phyloP scores from a whole-genome alignment of 2,797 vertebrate species.

The Passerculus sandwichensis region DNA sequence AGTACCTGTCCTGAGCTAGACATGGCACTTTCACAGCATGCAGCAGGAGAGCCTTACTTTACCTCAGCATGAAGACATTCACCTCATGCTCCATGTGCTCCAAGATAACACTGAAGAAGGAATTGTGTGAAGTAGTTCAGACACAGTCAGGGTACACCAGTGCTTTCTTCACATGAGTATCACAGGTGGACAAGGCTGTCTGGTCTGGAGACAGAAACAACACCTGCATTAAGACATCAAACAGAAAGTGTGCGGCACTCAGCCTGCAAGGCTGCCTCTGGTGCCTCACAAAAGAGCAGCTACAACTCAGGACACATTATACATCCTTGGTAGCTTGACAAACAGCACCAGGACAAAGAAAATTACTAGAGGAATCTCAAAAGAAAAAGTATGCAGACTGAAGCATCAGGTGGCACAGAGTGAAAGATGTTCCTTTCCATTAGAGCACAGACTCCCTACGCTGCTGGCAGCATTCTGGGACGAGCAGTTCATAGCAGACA shows the following conservation, averaged over 20 bases:
- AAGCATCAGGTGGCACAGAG: background rate
- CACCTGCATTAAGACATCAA: background rate
- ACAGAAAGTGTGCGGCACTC: background rate
- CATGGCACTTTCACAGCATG: fast-evolving
- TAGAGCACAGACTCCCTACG: background rate
- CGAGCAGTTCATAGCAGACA: background rate
- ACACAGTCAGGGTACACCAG: background rate
- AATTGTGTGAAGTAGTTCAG: background rate
- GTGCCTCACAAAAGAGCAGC: background rate
- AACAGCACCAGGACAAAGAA: background rate
- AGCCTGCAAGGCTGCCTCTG: background rate
- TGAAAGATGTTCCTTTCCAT: background rate
- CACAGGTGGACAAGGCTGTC: background rate
- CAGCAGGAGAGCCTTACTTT: background rate
- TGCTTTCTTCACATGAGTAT: background rate
- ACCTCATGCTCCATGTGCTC: background rate
- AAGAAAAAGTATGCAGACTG: background rate
- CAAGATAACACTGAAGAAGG: background rate
- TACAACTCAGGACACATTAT: background rate
- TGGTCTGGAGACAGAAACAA: background rate
- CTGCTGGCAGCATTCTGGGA: background rate
- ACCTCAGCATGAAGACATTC: background rate
- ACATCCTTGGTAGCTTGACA: background rate
- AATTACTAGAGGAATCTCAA: background rate
- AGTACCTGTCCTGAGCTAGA: background rate